Evolutionary conservation across 2,113 vertebrate species (phyloP), one percentile per base, ranked within the genome.

Genomic region (Callocephalon fimbriatum): DNA sequence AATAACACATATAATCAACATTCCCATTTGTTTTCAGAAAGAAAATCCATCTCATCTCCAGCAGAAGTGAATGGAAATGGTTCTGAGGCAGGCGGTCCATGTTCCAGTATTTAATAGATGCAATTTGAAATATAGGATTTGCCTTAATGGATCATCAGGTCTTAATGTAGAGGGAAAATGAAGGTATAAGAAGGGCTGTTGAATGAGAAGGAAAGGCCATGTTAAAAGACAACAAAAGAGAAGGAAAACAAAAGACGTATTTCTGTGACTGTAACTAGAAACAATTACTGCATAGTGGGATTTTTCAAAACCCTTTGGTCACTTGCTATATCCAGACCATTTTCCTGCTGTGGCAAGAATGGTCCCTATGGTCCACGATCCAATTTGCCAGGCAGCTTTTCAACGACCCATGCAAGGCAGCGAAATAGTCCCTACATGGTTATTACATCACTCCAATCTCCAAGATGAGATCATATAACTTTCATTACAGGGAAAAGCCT

Each of bases 1-100:
- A 97, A 93, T 95, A 91, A 83, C 91, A 94, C 54, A 76, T 61
- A 88, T 63, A 91, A 96, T 96, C 83, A 97, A 95, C 71, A 93
- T 89, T 92, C 86, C 94, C 95, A 91, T 92, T 94, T 95, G 54
- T 95, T 94, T 95, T 72, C 72, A 23, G 85, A 76, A 77, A 71
- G 70, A 77, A 86, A 92, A 95, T 54, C 92, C 86, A 58, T 92
- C 86, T 96, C 67, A 93, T 82, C 65, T 86, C 62, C 66, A 86
- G 74, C 70, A 88, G 80, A 85, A 96, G 44, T 78, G 88, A 93
- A 90, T 56, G 82, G 78, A 94, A 92, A 67, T 40, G 53, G 65
- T 35, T 93, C 93, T 62, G 86, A 93, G 73, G 88, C 94, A 95
- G 62, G 86, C 74, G 1, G n/a, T 75, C 79, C 72, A 65, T 75